Evolutionary conservation across 2,113 vertebrate species (phyloP).

Genomic region (Platanista minor): DNA sequence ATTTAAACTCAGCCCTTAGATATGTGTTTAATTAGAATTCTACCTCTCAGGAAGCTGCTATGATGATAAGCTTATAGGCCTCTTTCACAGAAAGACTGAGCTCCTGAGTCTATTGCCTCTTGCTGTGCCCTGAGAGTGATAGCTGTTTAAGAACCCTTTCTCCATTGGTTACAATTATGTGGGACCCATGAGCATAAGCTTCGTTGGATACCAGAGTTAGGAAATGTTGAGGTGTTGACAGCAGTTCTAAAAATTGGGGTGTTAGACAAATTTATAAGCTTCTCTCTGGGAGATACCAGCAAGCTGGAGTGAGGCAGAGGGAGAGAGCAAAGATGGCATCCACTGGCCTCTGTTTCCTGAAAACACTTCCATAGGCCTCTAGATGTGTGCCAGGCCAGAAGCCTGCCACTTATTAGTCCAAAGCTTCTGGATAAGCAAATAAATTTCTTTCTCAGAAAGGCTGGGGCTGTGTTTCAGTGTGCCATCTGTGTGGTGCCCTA

Average conservation of each 20-base stretch:
- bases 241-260: background rate
- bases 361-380: background rate
- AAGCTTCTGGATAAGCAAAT: background rate
- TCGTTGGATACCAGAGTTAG: rapidly evolving
- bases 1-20: background rate
- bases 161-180: background rate
- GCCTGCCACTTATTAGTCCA: background rate
- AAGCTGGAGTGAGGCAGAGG: background rate
- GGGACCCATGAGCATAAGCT: background rate
- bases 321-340: background rate
- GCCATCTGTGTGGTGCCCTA: rapidly evolving
- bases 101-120: background rate
- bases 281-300: background rate
- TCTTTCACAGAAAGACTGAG: background rate
- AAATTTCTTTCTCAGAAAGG: background rate
- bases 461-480: background rate
- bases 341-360: background rate
- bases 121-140: background rate
- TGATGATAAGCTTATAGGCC: background rate
- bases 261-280: background rate
- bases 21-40: background rate
- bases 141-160: background rate
- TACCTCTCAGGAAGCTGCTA: background rate
- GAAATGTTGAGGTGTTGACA: background rate
- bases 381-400: background rate